Percentiles rank a stretch among this genome's conserved stretches.
Evolutionary conservation across 1,140 invertebrate genomes (phyloP).

Genomic region (Bombus confusus): DNA sequence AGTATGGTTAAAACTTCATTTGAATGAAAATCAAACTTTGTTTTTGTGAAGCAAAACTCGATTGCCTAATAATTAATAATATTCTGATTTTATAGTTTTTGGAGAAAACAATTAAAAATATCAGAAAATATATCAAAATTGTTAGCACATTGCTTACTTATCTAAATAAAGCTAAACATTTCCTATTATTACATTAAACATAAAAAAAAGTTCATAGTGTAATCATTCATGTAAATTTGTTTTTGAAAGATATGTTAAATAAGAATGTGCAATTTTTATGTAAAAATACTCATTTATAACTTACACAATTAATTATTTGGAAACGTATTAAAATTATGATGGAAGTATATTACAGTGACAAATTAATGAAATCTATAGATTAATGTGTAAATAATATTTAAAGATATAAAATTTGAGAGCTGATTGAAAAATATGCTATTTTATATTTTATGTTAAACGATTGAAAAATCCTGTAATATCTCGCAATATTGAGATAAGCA

Average conservation of each 20-base stretch:
- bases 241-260: conserved; percentile 16
- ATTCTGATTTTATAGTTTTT: background rate
- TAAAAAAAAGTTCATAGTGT: conserved; percentile 6
- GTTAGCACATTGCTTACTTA: background rate
- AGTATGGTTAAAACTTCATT: background rate
- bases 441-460: conserved; percentile 38
- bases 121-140: background rate
- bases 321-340: conserved; percentile 22
- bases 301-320: conserved; percentile 23
- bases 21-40: background rate
- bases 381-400: conserved; percentile 25
- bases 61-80: background rate
- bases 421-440: conserved; percentile 38
- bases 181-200: background rate
- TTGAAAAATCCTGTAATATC: conserved; percentile 59
- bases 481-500: conserved; percentile 33
- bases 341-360: conserved; percentile 50
- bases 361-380: conserved; percentile 35
- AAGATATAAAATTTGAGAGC: conserved; percentile 7
- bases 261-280: conserved; percentile 5
- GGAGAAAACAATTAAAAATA: background rate
- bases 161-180: background rate
- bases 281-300: conserved; percentile 31
- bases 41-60: background rate
- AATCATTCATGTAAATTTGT: conserved; percentile 4